phyloP scores from a whole-genome alignment of 92 coral and sea anemone genomes.

The Heteractis magnifica region DNA sequence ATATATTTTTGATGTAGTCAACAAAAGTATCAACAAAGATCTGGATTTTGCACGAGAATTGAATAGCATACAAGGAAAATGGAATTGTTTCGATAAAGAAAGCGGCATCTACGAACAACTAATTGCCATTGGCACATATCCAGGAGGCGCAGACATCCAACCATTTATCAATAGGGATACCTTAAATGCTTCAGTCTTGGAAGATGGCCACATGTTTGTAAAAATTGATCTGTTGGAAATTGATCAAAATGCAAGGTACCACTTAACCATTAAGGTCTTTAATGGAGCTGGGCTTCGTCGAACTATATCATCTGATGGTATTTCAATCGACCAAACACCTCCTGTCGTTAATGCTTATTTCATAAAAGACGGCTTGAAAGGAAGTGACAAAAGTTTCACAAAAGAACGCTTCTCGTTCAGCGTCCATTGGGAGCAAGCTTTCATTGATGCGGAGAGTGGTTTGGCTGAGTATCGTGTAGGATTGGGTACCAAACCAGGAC shows the following conservation, averaged over 20 bases:
- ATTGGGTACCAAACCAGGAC: conserved; percentile 75
- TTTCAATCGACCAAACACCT: conserved; percentile 57
- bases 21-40: conserved; percentile 40
- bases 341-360: conserved; percentile 60
- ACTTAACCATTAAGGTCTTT: conserved; percentile 53
- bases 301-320: conserved; percentile 72
- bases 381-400: conserved; percentile 62
- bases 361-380: conserved; percentile 67
- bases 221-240: conserved; percentile 33
- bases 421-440: conserved; percentile 95
- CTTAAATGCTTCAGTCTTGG: background rate
- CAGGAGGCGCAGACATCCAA: conserved; percentile 54
- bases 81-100: conserved; percentile 68
- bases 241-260: conserved; percentile 49
- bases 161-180: conserved; percentile 13
- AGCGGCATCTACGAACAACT: conserved; percentile 56
- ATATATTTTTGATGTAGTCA: conserved; percentile 49
- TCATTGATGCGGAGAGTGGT: conserved; percentile 88
- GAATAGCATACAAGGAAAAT: conserved; percentile 50
- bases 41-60: conserved; percentile 59
- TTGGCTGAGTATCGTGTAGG: conserved; percentile 80
- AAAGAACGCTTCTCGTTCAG: conserved; percentile 69
- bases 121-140: conserved; percentile 68
- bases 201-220: conserved; percentile 38
- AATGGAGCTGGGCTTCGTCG: conserved; percentile 60